Evolutionary conservation across 2,888 invertebrate species (phyloP).

Genomic region (Thera britannica): DNA sequence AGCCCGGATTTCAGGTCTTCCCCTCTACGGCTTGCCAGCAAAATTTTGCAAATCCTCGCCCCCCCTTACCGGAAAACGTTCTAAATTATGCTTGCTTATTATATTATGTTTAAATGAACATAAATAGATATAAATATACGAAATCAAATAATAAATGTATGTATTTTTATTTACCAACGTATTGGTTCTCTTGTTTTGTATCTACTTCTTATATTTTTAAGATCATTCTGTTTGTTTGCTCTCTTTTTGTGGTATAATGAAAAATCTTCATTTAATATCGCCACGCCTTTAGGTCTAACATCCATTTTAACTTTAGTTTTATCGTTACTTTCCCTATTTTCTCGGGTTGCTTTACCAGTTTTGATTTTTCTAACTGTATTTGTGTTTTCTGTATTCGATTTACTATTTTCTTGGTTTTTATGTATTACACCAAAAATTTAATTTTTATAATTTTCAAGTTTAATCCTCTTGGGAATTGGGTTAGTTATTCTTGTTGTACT

Average conservation of each 20-base stretch:
- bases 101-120: no score
- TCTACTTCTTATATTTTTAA: constrained; percentile 7
- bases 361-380: neutral
- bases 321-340: neutral
- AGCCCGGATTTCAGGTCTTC: no score
- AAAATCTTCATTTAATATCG: constrained; percentile 17
- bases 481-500: neutral
- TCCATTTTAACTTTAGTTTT: neutral
- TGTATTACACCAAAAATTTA: constrained; percentile 1
- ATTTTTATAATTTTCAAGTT: constrained; percentile 8
- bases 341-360: neutral
- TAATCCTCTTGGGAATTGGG: neutral
- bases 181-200: neutral
- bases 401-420: neutral
- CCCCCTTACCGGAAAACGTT: no score
- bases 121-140: no score
- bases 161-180: neutral
- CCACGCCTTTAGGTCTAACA: neutral
- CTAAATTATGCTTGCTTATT: no score
- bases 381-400: neutral
- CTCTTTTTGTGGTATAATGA: constrained; percentile 1
- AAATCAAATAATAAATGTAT: no score
- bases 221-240: neutral
- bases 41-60: no score
- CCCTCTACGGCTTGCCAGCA: no score